Percentiles rank a stretch among this genome's conserved stretches.
Conservation (phyloP, 2,113 vertebrate genomes). For the Clinocottus analis region DNA sequence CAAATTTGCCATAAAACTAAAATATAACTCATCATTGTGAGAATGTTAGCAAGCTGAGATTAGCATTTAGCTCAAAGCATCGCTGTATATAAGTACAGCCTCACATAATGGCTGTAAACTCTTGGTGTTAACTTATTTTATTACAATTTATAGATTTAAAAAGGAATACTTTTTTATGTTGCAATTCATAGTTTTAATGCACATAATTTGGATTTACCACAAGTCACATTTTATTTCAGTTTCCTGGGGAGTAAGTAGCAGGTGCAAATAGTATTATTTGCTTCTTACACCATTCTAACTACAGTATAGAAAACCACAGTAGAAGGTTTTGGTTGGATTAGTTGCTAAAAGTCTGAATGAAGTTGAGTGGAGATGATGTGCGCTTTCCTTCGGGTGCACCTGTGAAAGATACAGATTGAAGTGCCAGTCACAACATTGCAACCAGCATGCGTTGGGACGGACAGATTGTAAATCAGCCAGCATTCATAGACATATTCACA, state of each 20-base stretch:
- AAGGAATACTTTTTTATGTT: not conserved
- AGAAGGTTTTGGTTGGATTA: not conserved
- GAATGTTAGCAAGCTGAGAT: not conserved
- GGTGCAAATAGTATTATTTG: too few relatives aligned
- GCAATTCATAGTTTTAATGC: not conserved
- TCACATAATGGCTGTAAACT: not conserved
- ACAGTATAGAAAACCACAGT: too few relatives aligned
- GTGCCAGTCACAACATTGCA: not conserved
- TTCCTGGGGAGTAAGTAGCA: not conserved
- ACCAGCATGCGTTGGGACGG: slow-evolving; percentile 15
- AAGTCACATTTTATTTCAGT: not conserved
- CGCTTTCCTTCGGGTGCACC: not conserved
- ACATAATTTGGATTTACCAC: not conserved
- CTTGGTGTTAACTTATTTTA: not conserved
- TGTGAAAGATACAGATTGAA: not conserved
- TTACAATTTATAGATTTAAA: not conserved
- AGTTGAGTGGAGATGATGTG: not conserved
- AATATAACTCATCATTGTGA: not conserved
- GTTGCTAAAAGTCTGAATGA: slow-evolving; percentile 9
- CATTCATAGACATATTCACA: slow-evolving; percentile 34
- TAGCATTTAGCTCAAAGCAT: not conserved
- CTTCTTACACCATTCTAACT: too few relatives aligned
- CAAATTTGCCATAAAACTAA: not conserved
- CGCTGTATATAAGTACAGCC: not conserved
- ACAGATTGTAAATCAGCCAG: slow-evolving; percentile 52